These are phyloP conservation scores for Bimastos eiseni DNA, from an alignment of 2,888 invertebrate genomes.

Conservation along the genomic window DNA sequence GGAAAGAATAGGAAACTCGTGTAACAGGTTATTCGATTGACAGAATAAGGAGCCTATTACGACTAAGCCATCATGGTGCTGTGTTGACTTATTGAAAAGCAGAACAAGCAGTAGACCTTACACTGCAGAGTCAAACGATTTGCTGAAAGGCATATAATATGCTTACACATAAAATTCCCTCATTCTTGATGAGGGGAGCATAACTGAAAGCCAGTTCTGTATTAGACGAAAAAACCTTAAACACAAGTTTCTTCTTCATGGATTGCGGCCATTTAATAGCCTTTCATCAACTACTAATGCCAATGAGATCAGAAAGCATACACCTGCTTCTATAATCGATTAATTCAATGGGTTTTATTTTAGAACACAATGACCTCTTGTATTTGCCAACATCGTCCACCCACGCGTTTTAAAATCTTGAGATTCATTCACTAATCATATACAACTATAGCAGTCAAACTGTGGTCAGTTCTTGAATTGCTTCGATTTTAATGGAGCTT, in stretches of 20 bases:
- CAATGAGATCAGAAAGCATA: not conserved
- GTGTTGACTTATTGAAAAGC: not conserved
- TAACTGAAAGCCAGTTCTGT: too few relatives aligned
- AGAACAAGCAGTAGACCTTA: not conserved
- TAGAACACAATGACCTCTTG: not conserved
- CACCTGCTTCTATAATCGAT: not conserved
- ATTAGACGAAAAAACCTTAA: too few relatives aligned
- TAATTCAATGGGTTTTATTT: too few relatives aligned
- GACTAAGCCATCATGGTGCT: not conserved
- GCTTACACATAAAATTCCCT: too few relatives aligned
- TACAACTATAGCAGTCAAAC: not conserved
- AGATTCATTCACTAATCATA: not conserved
- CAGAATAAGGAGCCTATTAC: not conserved
- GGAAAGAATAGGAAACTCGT: not conserved
- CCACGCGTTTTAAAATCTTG: not conserved
- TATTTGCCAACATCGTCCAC: too few relatives aligned
- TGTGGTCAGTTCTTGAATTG: not conserved
- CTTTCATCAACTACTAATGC: not conserved
- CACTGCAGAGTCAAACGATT: too few relatives aligned
- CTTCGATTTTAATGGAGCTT: not conserved
- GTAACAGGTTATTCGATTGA: not conserved
- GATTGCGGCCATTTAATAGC: not conserved
- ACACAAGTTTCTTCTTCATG: not conserved
- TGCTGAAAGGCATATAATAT: too few relatives aligned
- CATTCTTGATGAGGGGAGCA: too few relatives aligned